Evolutionary conservation across 2,113 vertebrate species (phyloP), one percentile per base, ranked within the genome.

Genomic region (Xenopus laevis): DNA sequence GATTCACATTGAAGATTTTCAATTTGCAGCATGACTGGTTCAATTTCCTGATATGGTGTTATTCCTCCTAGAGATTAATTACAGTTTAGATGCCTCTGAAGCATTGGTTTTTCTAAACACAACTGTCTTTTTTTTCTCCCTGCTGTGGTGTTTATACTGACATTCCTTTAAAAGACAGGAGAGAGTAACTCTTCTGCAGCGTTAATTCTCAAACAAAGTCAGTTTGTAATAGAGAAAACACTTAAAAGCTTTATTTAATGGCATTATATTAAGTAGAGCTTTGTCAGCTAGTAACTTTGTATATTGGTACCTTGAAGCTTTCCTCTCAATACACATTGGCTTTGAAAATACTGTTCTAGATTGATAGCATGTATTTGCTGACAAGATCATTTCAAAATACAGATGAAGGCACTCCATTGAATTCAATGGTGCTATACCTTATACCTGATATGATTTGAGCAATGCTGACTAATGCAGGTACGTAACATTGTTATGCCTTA

Each of bases 11-110:
- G 85, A 82, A 78, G 79, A 83, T 80, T 86, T 85, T 88, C 84
- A 90, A 87, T 89, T 89, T 91, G 79, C 83, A 87, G 82, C 88
- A 85, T 88, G 87, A 85, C 82, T 84, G 81, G 82, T 88, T 90
- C 84, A 84, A 84, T 88, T 89, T 85, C 79, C 82, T 86, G 82
- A 85, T 87, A 83, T 83, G 78, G 72, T 82, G 69, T 81, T 79
- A 82, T 85, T 87, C 79, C 65, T 83, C 72, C 78, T 80, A 58
- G 80, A 80, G 76, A 81, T 82, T 88, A 88, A 90, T 90, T 88
- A 89, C 73, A 85, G 78, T 85, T 87, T 84, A 86, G 78, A 83
- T 79, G 75, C 82, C 81, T 79, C 70, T 21, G 58, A 90, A 79
- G 57, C 74, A 79, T 46, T 83, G 74, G 79, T 64, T 80, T 84